phyloP scores from a whole-genome alignment of 2,888 invertebrate species.

The Caenorhabditis auriculariae region DNA sequence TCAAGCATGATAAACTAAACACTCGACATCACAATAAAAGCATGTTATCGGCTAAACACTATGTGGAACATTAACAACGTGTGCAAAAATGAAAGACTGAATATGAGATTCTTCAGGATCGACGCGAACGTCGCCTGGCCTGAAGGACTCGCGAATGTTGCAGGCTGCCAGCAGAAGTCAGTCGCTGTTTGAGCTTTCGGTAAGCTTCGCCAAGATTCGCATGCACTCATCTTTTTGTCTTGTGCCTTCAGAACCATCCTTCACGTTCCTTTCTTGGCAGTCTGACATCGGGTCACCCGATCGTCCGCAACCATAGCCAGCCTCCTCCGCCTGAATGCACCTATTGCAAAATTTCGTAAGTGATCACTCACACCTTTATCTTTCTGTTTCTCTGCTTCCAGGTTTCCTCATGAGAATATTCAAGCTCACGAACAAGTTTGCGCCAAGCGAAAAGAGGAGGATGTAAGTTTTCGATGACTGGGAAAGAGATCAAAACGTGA shows the following conservation, averaged over 20 bases:
- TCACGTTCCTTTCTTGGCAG: conserved; percentile 45
- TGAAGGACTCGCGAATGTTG: conserved; percentile 32
- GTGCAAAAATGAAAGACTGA: too few relatives aligned
- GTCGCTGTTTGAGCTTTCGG: conserved; percentile 53
- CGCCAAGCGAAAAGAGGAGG: conserved; percentile 39
- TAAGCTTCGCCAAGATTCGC: background rate
- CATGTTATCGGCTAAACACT: too few relatives aligned
- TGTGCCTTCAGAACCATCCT: too few relatives aligned
- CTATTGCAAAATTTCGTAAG: conserved; percentile 23
- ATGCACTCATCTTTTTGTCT: background rate
- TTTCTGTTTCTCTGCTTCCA: conserved; percentile 23
- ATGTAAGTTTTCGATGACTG: too few relatives aligned
- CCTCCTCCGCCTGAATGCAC: conserved; percentile 34
- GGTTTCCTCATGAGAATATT: conserved; percentile 57
- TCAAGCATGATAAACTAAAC: too few relatives aligned
- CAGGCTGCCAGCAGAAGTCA: conserved; percentile 50
- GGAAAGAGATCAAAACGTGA: conserved; percentile 25
- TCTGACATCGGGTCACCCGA: conserved; percentile 56
- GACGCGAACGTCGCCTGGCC: conserved; percentile 50
- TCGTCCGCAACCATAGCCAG: conserved; percentile 29
- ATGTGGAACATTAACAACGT: too few relatives aligned
- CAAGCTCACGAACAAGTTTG: conserved; percentile 53
- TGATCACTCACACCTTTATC: conserved; percentile 16
- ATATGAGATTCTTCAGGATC: conserved; percentile 31
- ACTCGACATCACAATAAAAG: too few relatives aligned